Evolutionary conservation across 2,888 invertebrate species (phyloP).

Genomic region (Volucella bombylans): DNA sequence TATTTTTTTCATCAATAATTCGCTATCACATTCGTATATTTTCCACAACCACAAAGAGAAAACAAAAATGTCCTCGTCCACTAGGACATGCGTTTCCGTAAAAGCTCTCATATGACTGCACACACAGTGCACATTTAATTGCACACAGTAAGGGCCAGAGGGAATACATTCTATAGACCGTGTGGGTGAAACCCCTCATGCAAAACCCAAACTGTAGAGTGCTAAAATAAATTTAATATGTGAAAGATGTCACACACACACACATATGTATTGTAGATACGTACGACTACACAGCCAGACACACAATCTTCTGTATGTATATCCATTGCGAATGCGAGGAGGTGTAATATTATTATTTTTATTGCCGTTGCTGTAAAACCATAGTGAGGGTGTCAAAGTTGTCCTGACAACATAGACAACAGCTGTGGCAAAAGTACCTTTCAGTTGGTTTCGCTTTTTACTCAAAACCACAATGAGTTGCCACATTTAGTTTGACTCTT

Average conservation of each 20-base stretch:
- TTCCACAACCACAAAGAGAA: constrained; percentile 12
- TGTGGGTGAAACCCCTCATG: background rate
- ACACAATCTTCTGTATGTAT: too few relatives aligned
- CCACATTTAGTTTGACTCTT: too few relatives aligned
- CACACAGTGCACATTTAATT: constrained; percentile 41
- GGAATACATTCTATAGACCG: background rate
- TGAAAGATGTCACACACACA: constrained; percentile 2
- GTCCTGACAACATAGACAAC: background rate
- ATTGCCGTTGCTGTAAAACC: constrained; percentile 19
- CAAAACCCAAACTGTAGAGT: constrained; percentile 15
- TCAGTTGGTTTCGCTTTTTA: too few relatives aligned
- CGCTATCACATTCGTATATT: constrained; percentile 45
- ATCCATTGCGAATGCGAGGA: background rate
- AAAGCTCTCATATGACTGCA: constrained; percentile 55
- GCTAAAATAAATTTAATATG: constrained; percentile 46
- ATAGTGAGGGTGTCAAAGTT: constrained; percentile 1
- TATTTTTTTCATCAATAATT: constrained; percentile 67
- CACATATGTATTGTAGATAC: background rate
- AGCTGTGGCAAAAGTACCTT: too few relatives aligned
- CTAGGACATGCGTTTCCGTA: constrained; percentile 28
- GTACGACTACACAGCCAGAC: background rate
- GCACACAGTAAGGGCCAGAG: constrained; percentile 24
- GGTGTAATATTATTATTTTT: constrained; percentile 47
- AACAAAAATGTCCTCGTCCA: background rate
- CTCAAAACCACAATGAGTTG: too few relatives aligned